Conservation (phyloP, 2,888 invertebrate species). For the Platycnemis pennipes region DNA sequence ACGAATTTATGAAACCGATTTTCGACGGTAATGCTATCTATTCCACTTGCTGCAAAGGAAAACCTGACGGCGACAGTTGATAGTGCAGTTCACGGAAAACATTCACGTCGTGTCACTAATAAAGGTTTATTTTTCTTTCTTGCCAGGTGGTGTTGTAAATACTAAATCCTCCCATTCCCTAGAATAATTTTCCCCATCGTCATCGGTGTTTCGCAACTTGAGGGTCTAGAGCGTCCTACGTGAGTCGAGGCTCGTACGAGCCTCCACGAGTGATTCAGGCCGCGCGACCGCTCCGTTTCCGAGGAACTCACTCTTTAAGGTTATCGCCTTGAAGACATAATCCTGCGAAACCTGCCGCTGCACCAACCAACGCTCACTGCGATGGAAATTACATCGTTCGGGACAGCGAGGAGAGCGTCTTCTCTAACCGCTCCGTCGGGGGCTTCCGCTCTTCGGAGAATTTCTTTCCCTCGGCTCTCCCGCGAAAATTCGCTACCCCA, state of each 20-base stretch:
- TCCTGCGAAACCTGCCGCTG: not conserved
- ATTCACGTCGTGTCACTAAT: not conserved
- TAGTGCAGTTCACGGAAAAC: not conserved
- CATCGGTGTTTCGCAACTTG: not conserved
- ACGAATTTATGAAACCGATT: too few species aligned
- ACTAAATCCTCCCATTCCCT: not conserved
- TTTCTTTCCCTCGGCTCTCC: too few species aligned
- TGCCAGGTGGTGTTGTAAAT: not conserved
- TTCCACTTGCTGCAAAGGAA: not conserved
- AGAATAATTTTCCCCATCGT: not conserved
- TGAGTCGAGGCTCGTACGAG: not conserved
- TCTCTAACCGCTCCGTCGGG: too few species aligned
- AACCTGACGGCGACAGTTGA: not conserved
- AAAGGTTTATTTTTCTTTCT: not conserved
- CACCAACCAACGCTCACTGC: not conserved
- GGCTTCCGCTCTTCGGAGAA: too few species aligned
- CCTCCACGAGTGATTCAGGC: not conserved
- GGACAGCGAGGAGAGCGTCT: too few species aligned
- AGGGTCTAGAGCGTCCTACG: constrained; percentile 1
- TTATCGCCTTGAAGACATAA: not conserved
- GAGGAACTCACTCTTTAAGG: not conserved
- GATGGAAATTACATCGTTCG: too few species aligned
- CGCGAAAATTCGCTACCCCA: too few species aligned
- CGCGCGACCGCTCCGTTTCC: not conserved
- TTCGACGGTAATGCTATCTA: not conserved